Evolutionary conservation across 2,888 invertebrate genomes (phyloP), one percentile per base, ranked within the genome.

Genomic region (Scaptomyza tumidula): DNA sequence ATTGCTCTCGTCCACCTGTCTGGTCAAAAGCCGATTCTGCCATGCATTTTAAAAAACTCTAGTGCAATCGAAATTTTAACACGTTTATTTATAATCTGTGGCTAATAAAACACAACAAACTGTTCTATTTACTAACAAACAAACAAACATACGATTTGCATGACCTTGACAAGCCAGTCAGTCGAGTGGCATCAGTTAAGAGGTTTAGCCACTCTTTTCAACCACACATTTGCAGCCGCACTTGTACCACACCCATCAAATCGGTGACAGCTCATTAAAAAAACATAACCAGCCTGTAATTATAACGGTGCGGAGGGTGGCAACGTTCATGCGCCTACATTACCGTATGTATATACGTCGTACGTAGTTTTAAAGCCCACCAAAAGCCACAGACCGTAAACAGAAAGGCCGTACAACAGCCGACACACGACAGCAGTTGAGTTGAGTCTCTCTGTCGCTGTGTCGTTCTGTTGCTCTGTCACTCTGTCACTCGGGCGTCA

Each of bases 241-340:
- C n/a, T 33, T 11, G 7, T 7, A n/a, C 54, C 27, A 9, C 44
- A 39, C 31, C 24, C 53, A 33, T n/a, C 48, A 55, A 62, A 57
- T 71, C 65, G 71, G 41, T 48, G 63, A 56, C 78, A 81, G 81
- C 79, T 82, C 81, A 84, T 82, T 82, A 82, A 73, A 84, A 78
- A 82, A 78, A 81, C 85, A 82, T 81, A 77, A 69, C 76, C 85
- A 68, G 62, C 68, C 79, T 59, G 75, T 75, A 75, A 76, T 82
- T 84, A 82, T 84, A 74, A 72, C 68, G 64, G 71, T 4, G 41
- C 2, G 14, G 39, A 0, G 6, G 33, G 33, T 10, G 33, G 33
- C 10, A 1, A 37, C 64, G 58, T 41, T 50, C 60, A 43, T 13
- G 60, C 45, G 52, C 48, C 58, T 46, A 57, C 41, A 55, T 52